These are phyloP conservation scores for Trichopria drosophilae DNA, from an alignment of 2,888 invertebrate genomes.

Conservation along the genomic window DNA sequence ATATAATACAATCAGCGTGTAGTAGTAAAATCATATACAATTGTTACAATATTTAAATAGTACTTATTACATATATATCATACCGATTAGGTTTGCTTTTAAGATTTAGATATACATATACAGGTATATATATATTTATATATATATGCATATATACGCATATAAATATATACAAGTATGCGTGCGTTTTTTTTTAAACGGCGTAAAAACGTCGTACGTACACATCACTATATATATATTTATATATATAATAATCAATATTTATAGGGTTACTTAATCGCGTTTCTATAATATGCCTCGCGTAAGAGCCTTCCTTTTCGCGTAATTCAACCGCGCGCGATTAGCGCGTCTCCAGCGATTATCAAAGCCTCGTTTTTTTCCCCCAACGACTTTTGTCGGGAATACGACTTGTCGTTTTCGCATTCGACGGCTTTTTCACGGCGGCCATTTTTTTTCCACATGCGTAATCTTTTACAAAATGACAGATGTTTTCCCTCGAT, in stretches of 20 bases:
- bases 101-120: conserved; percentile 52
- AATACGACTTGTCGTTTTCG: no score
- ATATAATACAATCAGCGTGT: conserved; percentile 59
- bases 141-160: conserved; percentile 35
- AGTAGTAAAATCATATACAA: conserved; percentile 60
- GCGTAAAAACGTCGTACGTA: no score
- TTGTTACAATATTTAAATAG: conserved; percentile 60
- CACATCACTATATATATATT: conserved; percentile 27
- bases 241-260: conserved; percentile 53
- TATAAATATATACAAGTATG: conserved; percentile 44
- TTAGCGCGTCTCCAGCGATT: no score
- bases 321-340: conserved; percentile 24
- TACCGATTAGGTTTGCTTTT: conserved; percentile 52
- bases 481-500: no score
- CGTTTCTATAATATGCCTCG: conserved; percentile 29
- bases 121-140: conserved; percentile 49
- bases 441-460: no score
- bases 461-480: no score
- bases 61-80: conserved; percentile 58
- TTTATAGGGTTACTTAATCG: conserved; percentile 54
- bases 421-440: no score
- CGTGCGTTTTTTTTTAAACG: no score
- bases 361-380: no score
- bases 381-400: no score
- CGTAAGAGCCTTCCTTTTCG: conserved; percentile 29